Base-by-base conservation (phyloP, 2,797 vertebrate genomes). In the Glossophaga mutica region DNA sequence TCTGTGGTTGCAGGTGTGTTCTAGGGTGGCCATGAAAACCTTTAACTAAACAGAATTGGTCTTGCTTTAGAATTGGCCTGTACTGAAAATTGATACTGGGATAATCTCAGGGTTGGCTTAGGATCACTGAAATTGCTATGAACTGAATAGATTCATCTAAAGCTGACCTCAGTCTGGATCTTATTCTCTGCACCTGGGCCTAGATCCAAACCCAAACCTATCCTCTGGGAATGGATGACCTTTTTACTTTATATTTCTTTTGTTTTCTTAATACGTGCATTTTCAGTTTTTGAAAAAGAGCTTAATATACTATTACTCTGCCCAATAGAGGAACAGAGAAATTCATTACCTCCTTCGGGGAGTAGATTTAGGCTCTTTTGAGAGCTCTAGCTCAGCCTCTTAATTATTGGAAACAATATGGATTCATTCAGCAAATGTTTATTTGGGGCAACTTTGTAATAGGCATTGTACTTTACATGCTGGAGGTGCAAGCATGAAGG, bases 281-380 rank as follows among this genome's bases (percentile, higher is more conserved):
- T 39, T 71, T 95, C n/a, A 68, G 15, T 55, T 97, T 96, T 96
- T 93, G 24, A 74, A 89, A 88, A 94, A 89, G 15, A 55, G 9
- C 39, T 87, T 94, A 62, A 46, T 87, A 11, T 84, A 50, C 55
- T 91, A 93, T 79, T 84, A 67, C 34, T 92, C 34, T 95, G 24
- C 1, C 42, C 71, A 83, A 7, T 70, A 88, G 1, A 57, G 29
- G 22, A 73, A 52, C 24, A 87, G 55, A 95, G 85, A 89, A 87
- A 77, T 18, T 52, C 46, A 92, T 81, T 39, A 82, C 65, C 46
- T 88, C 26, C 44, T 93, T 88, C 73, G 89, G 71, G 52, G 71
- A 85, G 50, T 84, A 90, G 71, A 83, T 85, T 96, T 29, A 94
- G 55, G 62, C 55, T 83, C 8, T 70, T 18, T 62, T 91, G 94